A percentile compares a stretch with the other conserved stretches of the same genome.
Conservation (phyloP, 2,888 invertebrate genomes). For the Ischnus inquisitorius region DNA sequence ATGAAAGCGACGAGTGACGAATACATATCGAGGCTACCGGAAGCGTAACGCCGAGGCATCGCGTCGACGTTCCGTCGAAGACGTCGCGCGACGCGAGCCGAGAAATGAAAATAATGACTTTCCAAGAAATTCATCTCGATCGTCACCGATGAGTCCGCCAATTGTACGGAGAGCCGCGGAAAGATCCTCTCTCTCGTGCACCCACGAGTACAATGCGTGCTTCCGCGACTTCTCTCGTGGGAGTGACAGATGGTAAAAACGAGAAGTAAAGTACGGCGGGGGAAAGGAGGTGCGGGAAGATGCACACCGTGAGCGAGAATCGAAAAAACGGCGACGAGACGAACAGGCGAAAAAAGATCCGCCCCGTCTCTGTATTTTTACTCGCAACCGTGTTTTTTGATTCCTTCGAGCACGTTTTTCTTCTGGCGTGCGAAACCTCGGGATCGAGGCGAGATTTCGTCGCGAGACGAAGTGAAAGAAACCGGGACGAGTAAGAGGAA, state of each 20-base stretch:
- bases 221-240: constrained; percentile 54
- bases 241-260: constrained; percentile 68
- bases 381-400: neutral
- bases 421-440: neutral
- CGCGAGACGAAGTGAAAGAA: neutral
- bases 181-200: neutral
- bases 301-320: constrained; percentile 25
- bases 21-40: neutral
- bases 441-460: neutral
- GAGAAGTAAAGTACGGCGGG: constrained; percentile 26
- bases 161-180: constrained; percentile 28
- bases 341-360: constrained; percentile 30
- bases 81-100: too few species aligned
- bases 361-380: constrained; percentile 6
- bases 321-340: constrained; percentile 24
- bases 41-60: neutral
- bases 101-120: too few species aligned
- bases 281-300: constrained; percentile 2
- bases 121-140: too few species aligned
- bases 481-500: too few species aligned
- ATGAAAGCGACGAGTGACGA: constrained; percentile 7
- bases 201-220: constrained; percentile 35
- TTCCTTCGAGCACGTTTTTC: neutral
- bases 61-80: too few species aligned
- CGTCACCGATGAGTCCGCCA: neutral